phyloP scores from a whole-genome alignment of 2,888 invertebrate species.

The Folsomia candida region DNA sequence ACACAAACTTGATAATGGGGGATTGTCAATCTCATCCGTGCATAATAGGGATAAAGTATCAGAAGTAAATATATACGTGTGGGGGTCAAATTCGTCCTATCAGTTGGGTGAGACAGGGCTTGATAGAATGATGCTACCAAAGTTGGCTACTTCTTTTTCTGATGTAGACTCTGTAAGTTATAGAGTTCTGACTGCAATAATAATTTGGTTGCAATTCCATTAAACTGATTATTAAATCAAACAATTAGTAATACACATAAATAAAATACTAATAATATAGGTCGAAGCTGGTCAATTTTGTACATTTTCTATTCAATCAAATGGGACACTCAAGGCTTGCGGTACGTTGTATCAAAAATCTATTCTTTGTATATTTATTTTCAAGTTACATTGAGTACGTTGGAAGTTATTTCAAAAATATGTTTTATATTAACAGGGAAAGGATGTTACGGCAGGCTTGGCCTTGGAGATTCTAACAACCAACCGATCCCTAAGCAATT shows the following conservation, averaged over 20 bases:
- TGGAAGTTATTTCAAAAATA: neutral
- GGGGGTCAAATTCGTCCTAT: slow-evolving; percentile 67
- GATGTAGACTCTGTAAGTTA: slow-evolving; percentile 60
- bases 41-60: slow-evolving; percentile 51
- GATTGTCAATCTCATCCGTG: neutral
- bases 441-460: slow-evolving; percentile 65
- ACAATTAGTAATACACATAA: no score
- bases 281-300: slow-evolving; percentile 66
- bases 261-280: no score
- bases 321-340: slow-evolving; percentile 63
- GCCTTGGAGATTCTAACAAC: slow-evolving; percentile 64
- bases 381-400: no score
- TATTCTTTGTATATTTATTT: no score
- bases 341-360: slow-evolving; percentile 49
- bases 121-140: slow-evolving; percentile 63
- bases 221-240: no score
- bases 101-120: slow-evolving; percentile 63
- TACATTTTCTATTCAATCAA: slow-evolving; percentile 62
- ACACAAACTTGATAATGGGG: neutral
- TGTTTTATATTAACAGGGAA: slow-evolving; percentile 54
- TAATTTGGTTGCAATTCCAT: neutral
- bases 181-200: slow-evolving; percentile 2
- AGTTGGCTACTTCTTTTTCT: slow-evolving; percentile 60
- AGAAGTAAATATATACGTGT: slow-evolving; percentile 63
- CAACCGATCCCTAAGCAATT: slow-evolving; percentile 61